Evolutionary conservation across 2,797 vertebrate species (phyloP).

Genomic region (Neosilurus mollespiculum): DNA sequence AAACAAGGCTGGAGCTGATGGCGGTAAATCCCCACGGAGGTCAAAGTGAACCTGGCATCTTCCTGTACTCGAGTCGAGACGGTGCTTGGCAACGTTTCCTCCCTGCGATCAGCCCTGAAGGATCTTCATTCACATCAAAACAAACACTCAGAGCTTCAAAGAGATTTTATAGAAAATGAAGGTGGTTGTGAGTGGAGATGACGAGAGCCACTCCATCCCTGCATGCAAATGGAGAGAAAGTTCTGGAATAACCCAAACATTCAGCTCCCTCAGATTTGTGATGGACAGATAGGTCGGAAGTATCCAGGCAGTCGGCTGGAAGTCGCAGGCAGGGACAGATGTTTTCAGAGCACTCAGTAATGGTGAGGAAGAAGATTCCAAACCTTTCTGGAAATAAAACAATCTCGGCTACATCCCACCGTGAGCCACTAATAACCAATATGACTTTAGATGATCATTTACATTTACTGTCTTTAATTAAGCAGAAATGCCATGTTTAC

Average conservation of each 20-base stretch:
- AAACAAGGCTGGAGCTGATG: slow-evolving; percentile 41
- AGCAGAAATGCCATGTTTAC: not conserved
- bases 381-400: not conserved
- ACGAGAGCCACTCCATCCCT: not conserved
- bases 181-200: not conserved
- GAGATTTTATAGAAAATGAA: slow-evolving; percentile 19
- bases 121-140: slow-evolving; percentile 61
- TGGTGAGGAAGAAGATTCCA: not conserved
- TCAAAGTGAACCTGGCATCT: slow-evolving; percentile 60
- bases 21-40: slow-evolving; percentile 43
- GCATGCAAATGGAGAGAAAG: not conserved
- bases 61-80: slow-evolving; percentile 52
- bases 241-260: not conserved
- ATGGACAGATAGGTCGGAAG: not conserved
- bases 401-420: not conserved
- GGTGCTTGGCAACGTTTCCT: slow-evolving; percentile 75
- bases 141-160: slow-evolving; percentile 29
- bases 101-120: slow-evolving; percentile 62
- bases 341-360: not conserved
- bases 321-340: not conserved
- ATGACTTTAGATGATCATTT: not conserved
- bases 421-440: not conserved
- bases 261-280: not conserved
- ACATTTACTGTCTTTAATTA: not conserved
- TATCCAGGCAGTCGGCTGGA: slow-evolving; percentile 5